Conservation (phyloP, 2,888 invertebrate genomes). For the Pocota personata region DNA sequence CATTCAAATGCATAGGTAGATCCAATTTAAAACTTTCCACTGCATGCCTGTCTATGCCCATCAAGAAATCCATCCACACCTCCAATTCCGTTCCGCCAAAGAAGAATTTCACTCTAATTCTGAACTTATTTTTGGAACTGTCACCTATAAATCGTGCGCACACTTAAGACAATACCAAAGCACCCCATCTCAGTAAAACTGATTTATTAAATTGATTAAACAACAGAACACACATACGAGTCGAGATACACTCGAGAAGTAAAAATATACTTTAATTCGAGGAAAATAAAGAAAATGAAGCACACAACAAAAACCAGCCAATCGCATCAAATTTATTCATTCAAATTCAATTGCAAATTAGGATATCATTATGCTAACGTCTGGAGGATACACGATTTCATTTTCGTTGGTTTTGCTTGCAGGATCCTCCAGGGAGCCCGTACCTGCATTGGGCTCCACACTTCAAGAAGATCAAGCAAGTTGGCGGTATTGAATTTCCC, state of each 20-base stretch:
- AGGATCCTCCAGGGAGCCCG: neutral
- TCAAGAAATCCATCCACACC: slow-evolving; percentile 4
- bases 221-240: neutral
- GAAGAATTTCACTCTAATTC: neutral
- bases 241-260: neutral
- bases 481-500: slow-evolving; percentile 8
- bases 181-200: neutral
- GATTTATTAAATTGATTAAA: slow-evolving; percentile 53
- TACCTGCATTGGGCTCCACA: neutral
- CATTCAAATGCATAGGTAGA: neutral
- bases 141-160: slow-evolving; percentile 44
- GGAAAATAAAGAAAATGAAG: neutral
- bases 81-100: neutral
- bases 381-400: slow-evolving; percentile 38
- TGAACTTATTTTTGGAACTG: slow-evolving; percentile 31
- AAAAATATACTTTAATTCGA: slow-evolving; percentile 25
- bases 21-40: neutral
- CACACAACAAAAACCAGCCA: slow-evolving; percentile 34
- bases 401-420: neutral
- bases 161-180: slow-evolving; percentile 29
- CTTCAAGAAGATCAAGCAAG: too few relatives aligned
- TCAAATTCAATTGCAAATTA: slow-evolving; percentile 62
- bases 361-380: slow-evolving; percentile 55
- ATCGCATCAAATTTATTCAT: slow-evolving; percentile 47
- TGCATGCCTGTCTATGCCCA: neutral